Conservation (phyloP, 2,797 vertebrate species). For the Crenuchus spilurus region DNA sequence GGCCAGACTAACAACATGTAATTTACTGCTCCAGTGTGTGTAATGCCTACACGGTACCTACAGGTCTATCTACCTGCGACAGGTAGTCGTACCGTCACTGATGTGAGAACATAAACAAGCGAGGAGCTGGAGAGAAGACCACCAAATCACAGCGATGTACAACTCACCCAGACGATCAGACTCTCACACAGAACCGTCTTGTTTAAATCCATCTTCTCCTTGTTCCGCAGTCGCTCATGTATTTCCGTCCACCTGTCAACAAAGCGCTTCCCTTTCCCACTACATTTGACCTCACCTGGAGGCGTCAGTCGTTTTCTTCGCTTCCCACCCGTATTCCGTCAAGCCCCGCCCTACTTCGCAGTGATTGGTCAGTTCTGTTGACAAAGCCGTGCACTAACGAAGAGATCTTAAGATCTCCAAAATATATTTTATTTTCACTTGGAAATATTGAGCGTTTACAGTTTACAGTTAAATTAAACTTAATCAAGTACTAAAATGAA, state of each 20-base stretch:
- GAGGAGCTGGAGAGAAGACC: neutral
- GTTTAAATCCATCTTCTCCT: slow-evolving; percentile 70
- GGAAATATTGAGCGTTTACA: too few relatives aligned
- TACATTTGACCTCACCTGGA: slow-evolving; percentile 81
- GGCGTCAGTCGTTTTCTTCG: slow-evolving; percentile 48
- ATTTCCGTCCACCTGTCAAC: slow-evolving; percentile 77
- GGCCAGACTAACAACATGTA: too few relatives aligned
- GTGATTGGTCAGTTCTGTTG: neutral
- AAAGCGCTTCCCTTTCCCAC: slow-evolving; percentile 71
- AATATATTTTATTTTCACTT: too few relatives aligned
- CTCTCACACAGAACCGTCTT: slow-evolving; percentile 84
- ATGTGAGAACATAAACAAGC: slow-evolving; percentile 15
- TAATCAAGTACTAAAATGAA: too few relatives aligned
- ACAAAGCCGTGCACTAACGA: too few relatives aligned
- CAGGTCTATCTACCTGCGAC: neutral
- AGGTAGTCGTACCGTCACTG: slow-evolving; percentile 3
- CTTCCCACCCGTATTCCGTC: neutral
- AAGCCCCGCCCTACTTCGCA: neutral
- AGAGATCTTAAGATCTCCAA: too few relatives aligned
- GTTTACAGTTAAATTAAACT: too few relatives aligned
- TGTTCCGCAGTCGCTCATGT: slow-evolving; percentile 44
- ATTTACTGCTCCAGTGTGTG: neutral
- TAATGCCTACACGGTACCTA: neutral
- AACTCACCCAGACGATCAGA: slow-evolving; percentile 93
- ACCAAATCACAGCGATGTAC: neutral